A percentile compares a stretch with the other conserved stretches of the same genome.
Evolutionary conservation across 2,113 vertebrate species (phyloP).

Genomic region (Arvicanthis niloticus): DNA sequence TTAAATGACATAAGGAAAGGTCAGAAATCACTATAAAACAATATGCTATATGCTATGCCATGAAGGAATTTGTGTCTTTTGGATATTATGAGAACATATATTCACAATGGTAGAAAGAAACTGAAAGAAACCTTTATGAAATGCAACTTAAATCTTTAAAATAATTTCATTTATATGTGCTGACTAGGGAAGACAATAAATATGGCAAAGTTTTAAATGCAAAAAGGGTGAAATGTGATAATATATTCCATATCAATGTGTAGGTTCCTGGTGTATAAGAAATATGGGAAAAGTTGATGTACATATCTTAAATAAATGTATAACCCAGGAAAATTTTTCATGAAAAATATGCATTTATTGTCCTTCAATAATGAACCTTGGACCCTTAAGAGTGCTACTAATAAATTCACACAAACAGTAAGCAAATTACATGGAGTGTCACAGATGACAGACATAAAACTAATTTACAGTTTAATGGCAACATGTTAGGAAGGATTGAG

Average conservation of each 20-base stretch:
- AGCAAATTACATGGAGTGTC: neutral
- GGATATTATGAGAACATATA: slow-evolving; percentile 21
- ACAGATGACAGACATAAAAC: neutral
- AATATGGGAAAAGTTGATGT: neutral
- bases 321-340: neutral
- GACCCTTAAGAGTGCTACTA: neutral
- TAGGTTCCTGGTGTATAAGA: neutral
- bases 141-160: slow-evolving; percentile 18
- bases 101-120: slow-evolving; percentile 19
- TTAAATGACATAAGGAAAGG: slow-evolving; percentile 56
- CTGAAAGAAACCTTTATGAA: neutral
- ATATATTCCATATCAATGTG: neutral
- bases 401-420: neutral
- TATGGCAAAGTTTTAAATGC: neutral
- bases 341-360: neutral
- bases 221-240: slow-evolving; percentile 12
- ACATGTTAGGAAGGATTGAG: neutral
- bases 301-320: neutral
- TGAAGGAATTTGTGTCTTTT: slow-evolving; percentile 11
- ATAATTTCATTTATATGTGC: neutral
- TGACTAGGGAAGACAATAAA: neutral
- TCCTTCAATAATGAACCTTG: neutral
- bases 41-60: slow-evolving; percentile 17
- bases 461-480: neutral
- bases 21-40: slow-evolving; percentile 70